A percentile compares a stretch with the other conserved stretches of the same genome.
These are phyloP conservation scores for Hipposideros armiger DNA, from an alignment of 2,113 vertebrate genomes.

Conservation along the genomic window DNA sequence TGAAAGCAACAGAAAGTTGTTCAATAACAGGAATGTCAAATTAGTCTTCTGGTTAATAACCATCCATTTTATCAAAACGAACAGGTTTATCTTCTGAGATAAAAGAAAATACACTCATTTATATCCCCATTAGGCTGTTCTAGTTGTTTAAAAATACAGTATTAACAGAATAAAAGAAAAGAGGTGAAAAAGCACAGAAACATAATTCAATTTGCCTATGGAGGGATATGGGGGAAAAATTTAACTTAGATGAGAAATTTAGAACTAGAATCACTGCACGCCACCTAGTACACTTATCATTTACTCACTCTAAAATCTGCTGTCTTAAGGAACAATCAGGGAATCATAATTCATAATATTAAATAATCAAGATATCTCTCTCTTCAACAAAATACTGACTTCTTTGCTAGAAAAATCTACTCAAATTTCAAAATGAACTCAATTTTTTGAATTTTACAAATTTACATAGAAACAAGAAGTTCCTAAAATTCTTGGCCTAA, in stretches of 20 bases:
- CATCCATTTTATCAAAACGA: conserved; percentile 33
- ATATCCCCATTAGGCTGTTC: not conserved
- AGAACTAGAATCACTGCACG: not conserved
- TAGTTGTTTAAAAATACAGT: not conserved
- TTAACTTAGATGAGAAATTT: not conserved
- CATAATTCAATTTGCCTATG: not conserved
- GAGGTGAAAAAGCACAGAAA: not conserved
- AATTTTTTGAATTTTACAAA: conserved; percentile 37
- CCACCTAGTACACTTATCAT: not conserved
- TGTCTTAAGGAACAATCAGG: conserved; percentile 12
- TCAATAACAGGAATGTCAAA: conserved; percentile 17
- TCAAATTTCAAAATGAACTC: conserved; percentile 32
- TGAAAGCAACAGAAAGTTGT: conserved; percentile 1
- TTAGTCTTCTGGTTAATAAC: conserved; percentile 12
- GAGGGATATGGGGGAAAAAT: not conserved
- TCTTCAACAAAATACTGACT: conserved; percentile 29
- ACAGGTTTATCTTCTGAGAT: conserved; percentile 7
- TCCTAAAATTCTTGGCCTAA: conserved; percentile 29
- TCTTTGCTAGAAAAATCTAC: conserved; percentile 38
- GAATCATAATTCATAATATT: not conserved
- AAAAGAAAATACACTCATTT: conserved; percentile 27
- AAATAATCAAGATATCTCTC: not conserved
- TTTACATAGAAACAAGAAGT: conserved; percentile 2
- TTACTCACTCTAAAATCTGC: not conserved
- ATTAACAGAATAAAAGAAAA: conserved; percentile 2